Percentiles rank a stretch among this genome's conserved stretches.
Conservation (phyloP, 2,797 vertebrate genomes). For the Galaxias olidus region DNA sequence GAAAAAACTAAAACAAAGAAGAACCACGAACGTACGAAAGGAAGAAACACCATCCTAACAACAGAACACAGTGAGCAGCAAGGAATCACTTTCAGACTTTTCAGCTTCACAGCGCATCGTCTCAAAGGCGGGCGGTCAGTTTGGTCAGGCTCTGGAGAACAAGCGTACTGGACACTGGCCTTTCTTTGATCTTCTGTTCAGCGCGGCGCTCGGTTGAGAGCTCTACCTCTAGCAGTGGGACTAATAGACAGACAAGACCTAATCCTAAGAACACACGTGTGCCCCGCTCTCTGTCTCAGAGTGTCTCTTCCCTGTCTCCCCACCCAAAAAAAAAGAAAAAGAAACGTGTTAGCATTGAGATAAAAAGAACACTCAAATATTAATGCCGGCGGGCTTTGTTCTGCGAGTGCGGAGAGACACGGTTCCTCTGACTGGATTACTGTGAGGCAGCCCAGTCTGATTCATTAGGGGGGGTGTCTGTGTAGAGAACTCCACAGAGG, state of each 20-base stretch:
- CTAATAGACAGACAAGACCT: conserved; percentile 65
- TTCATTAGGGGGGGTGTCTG: conserved; percentile 89
- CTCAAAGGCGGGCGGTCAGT: no score
- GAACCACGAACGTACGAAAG: no score
- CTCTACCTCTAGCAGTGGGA: conserved; percentile 56
- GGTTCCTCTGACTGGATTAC: conserved; percentile 80
- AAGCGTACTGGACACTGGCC: conserved; percentile 8
- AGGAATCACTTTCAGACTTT: no score
- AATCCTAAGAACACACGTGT: conserved; percentile 59
- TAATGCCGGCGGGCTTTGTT: conserved; percentile 92
- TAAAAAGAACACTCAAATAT: conserved; percentile 95
- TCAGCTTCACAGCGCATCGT: no score
- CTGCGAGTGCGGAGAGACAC: conserved; percentile 79
- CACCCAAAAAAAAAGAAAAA: conserved; percentile 70
- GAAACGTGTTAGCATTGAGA: conserved; percentile 90
- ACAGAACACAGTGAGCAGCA: no score
- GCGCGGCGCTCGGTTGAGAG: conserved; percentile 52
- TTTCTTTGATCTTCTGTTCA: conserved; percentile 60
- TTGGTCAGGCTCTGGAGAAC: conserved; percentile 33
- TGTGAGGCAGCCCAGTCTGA: conserved; percentile 79
- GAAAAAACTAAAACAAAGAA: no score
- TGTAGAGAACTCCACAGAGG: conserved; percentile 85
- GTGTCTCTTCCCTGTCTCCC: conserved; percentile 55
- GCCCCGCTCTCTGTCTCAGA: conserved; percentile 37
- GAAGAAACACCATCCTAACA: no score